These are phyloP conservation scores for Apostichopus japonicus DNA, from an alignment of 35 echinoderm and acorn worm genomes.

Conservation along the genomic window DNA sequence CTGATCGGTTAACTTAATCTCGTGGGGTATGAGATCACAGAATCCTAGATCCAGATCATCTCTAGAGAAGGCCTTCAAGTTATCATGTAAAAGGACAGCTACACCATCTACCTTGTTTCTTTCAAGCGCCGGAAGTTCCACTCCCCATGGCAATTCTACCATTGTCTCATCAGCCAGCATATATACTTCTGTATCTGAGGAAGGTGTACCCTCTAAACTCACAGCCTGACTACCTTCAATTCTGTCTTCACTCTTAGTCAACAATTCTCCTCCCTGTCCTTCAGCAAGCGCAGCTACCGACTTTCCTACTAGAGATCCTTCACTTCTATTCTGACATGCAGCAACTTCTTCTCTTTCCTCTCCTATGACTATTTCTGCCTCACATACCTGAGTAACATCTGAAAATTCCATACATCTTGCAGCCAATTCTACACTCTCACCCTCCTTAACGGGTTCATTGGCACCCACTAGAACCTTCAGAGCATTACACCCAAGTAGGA, in stretches of 20 bases:
- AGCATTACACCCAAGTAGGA: slow-evolving; percentile 35
- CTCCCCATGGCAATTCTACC: neutral
- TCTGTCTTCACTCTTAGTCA: neutral
- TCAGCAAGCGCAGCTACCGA: neutral
- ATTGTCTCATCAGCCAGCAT: neutral
- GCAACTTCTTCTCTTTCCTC: too few species aligned
- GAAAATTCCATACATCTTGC: neutral
- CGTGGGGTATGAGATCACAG: slow-evolving; percentile 65
- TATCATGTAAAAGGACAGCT: neutral
- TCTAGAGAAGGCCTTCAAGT: neutral
- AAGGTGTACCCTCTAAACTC: neutral
- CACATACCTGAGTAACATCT: too few species aligned
- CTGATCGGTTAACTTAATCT: slow-evolving; percentile 13
- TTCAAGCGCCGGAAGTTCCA: neutral
- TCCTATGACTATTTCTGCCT: too few species aligned
- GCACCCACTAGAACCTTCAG: neutral
- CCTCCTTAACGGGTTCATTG: too few species aligned
- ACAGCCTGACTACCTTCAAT: neutral
- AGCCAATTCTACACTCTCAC: neutral
- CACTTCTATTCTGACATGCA: neutral
- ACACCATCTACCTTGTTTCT: neutral
- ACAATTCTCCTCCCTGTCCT: neutral
- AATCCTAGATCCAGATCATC: slow-evolving; percentile 55
- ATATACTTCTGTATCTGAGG: neutral
- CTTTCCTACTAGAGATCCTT: neutral